These are phyloP conservation scores for Phrixothrix hirtus DNA, from an alignment of 2,888 invertebrate genomes.

Conservation along the genomic window DNA sequence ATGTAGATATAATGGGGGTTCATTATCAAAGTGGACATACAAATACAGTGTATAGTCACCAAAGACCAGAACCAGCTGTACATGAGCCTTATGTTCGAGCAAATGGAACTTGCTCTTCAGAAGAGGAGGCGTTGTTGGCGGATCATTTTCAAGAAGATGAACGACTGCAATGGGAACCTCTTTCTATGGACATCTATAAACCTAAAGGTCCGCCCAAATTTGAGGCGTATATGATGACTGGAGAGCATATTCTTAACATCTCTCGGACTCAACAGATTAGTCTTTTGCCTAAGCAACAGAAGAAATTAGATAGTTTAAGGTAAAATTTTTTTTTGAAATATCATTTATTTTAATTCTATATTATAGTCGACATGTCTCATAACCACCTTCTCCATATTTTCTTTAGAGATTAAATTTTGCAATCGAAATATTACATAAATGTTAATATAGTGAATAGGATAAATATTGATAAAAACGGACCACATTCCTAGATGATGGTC, in stretches of 20 bases:
- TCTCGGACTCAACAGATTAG: slow-evolving; percentile 74
- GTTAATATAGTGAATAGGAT: too few relatives aligned
- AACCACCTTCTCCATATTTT: too few relatives aligned
- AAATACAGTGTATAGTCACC: slow-evolving; percentile 46
- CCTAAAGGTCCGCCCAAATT: slow-evolving; percentile 61
- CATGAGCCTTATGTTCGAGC: slow-evolving; percentile 55
- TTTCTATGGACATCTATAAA: slow-evolving; percentile 50
- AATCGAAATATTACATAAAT: too few relatives aligned
- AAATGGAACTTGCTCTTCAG: slow-evolving; percentile 63
- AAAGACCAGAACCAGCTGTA: slow-evolving; percentile 58
- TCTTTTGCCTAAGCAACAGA: slow-evolving; percentile 64
- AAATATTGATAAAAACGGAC: too few relatives aligned
- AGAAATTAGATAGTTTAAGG: slow-evolving; percentile 58
- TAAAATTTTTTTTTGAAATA: slow-evolving; percentile 2
- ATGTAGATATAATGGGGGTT: slow-evolving; percentile 58
- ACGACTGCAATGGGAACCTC: slow-evolving; percentile 61
- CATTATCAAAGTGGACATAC: slow-evolving; percentile 56
- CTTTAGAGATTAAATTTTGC: too few relatives aligned
- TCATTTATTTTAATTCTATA: too few relatives aligned
- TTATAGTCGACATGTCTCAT: too few relatives aligned
- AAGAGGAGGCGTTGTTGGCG: slow-evolving; percentile 55
- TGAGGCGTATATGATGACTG: slow-evolving; percentile 97
- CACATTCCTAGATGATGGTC: too few relatives aligned
- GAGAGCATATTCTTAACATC: slow-evolving; percentile 91
- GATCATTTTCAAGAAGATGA: slow-evolving; percentile 57